A percentile compares a stretch with the other conserved stretches of the same genome.
Conservation (phyloP, 2,113 vertebrate species). For the Microtus oregoni region DNA sequence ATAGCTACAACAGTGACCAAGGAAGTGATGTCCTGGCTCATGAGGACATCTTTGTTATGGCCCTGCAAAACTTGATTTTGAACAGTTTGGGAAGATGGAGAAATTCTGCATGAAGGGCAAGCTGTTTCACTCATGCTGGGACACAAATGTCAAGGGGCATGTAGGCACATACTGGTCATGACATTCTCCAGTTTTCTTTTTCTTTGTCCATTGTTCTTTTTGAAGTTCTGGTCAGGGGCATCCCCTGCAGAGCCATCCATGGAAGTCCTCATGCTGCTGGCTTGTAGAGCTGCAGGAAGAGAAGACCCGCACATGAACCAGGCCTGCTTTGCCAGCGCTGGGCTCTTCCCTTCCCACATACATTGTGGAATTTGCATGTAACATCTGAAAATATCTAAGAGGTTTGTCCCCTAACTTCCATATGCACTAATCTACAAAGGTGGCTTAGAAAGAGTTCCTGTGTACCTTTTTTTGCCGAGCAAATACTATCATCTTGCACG, state of each 20-base stretch:
- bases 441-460: background rate
- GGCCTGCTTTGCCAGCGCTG: background rate
- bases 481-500: background rate
- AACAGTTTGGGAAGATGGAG: background rate
- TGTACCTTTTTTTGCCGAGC: background rate
- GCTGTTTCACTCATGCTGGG: background rate
- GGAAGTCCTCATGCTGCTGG: background rate
- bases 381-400: background rate
- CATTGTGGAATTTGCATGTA: background rate
- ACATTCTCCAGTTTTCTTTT: background rate
- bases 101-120: no score
- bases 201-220: background rate
- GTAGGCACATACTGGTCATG: background rate
- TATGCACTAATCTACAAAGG: background rate
- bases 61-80: background rate
- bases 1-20: background rate
- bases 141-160: background rate
- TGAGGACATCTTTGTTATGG: background rate
- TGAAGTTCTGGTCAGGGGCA: background rate
- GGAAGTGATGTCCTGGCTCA: background rate
- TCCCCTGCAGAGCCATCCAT: background rate
- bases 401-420: background rate
- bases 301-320: background rate
- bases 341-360: background rate
- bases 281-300: background rate